phyloP scores from a whole-genome alignment of 1,140 invertebrate genomes.

The Ceratina calcarata region DNA sequence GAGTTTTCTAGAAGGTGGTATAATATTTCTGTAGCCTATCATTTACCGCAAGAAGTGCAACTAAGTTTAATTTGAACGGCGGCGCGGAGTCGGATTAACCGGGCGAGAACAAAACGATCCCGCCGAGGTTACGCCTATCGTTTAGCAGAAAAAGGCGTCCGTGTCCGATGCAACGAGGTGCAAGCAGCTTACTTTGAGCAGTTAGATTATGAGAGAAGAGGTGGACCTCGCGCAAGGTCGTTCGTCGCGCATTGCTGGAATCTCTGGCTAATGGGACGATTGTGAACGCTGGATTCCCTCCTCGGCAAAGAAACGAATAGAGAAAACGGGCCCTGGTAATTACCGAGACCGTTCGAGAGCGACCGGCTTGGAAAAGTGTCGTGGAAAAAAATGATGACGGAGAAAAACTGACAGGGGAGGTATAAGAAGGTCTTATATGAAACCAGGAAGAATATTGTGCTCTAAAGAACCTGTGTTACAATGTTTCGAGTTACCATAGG shows the following conservation, averaged over 20 bases:
- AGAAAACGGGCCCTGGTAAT: constrained; percentile 44
- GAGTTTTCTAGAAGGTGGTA: too few relatives aligned
- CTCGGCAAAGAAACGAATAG: constrained; percentile 17
- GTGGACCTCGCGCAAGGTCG: constrained; percentile 66
- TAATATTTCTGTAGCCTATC: too few relatives aligned
- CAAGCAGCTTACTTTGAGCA: constrained; percentile 23
- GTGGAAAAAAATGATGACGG: constrained; percentile 1
- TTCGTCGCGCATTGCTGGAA: constrained; percentile 61
- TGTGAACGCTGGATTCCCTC: constrained; percentile 37
- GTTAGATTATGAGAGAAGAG: constrained; percentile 23
- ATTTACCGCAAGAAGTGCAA: too few relatives aligned
- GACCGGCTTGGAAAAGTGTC: constrained; percentile 23
- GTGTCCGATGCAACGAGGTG: background rate
- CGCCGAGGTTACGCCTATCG: too few relatives aligned
- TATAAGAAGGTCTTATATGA: too few relatives aligned
- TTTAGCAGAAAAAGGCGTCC: too few relatives aligned
- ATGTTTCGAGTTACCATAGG: too few relatives aligned
- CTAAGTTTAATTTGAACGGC: too few relatives aligned
- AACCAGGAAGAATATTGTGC: background rate
- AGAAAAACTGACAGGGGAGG: background rate
- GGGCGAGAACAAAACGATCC: too few relatives aligned
- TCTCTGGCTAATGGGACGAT: constrained; percentile 60
- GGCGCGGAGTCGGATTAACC: too few relatives aligned
- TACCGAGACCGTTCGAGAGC: constrained; percentile 39
- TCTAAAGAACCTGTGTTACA: too few relatives aligned